These are phyloP conservation scores for Siniperca obscura DNA, from an alignment of 2,797 vertebrate genomes.

Conservation along the genomic window DNA sequence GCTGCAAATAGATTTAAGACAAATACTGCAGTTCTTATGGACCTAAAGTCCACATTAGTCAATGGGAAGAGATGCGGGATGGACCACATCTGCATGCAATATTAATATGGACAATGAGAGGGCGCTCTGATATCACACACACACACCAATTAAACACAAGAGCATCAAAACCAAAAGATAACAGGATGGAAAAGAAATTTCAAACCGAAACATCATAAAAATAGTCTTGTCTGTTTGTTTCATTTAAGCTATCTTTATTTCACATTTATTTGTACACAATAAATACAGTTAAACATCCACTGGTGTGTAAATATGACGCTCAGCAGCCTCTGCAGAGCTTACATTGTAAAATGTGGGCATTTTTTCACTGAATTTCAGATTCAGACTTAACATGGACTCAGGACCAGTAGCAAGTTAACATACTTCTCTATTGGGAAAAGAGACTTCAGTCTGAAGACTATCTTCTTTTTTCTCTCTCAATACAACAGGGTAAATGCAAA, in stretches of 20 bases:
- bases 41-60: background rate
- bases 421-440: slow-evolving; percentile 62
- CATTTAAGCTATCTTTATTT: slow-evolving; percentile 90
- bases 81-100: background rate
- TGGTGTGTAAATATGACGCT: slow-evolving; percentile 83
- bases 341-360: slow-evolving; percentile 46
- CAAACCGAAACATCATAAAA: background rate
- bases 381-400: slow-evolving; percentile 51
- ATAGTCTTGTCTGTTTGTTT: slow-evolving; percentile 7
- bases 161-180: background rate
- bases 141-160: background rate
- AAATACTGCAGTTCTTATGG: background rate
- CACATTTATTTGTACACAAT: slow-evolving; percentile 96
- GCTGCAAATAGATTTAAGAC: background rate
- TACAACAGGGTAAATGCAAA: slow-evolving; percentile 85
- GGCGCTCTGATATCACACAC: background rate
- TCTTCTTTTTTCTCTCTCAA: slow-evolving; percentile 55
- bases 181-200: too few species aligned
- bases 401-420: slow-evolving; percentile 66
- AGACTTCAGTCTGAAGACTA: slow-evolving; percentile 50
- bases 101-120: background rate
- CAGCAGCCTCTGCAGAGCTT: slow-evolving; percentile 55
- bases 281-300: slow-evolving; percentile 96
- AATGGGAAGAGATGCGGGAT: background rate
- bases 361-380: slow-evolving; percentile 63